Conservation (phyloP, 2,888 invertebrate species). For the Troides aeacus region DNA sequence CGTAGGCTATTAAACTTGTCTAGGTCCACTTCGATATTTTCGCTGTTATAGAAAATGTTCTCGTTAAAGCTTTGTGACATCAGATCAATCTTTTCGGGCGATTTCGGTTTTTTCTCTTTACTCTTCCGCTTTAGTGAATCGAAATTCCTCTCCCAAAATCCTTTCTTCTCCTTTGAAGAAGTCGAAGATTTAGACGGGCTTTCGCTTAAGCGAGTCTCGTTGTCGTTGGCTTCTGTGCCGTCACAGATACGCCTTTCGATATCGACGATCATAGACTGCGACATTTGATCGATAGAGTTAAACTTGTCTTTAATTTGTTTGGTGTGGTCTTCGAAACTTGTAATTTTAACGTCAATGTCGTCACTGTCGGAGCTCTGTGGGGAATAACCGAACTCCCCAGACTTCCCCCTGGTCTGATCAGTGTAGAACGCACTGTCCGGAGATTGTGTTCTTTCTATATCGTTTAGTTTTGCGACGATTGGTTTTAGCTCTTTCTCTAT, state of each 20-base stretch:
- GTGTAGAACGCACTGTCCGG: conserved; percentile 78
- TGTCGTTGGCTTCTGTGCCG: conserved; percentile 39
- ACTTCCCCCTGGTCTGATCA: conserved; percentile 75
- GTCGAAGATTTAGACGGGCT: conserved; percentile 69
- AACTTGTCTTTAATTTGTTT: conserved; percentile 71
- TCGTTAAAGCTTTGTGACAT: conserved; percentile 80
- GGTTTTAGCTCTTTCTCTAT: conserved; percentile 84
- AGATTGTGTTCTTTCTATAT: conserved; percentile 68
- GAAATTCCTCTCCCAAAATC: conserved; percentile 78
- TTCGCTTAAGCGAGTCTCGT: conserved; percentile 53
- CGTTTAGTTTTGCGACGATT: conserved; percentile 63
- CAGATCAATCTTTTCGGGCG: conserved; percentile 65
- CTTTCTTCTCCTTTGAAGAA: conserved; percentile 73
- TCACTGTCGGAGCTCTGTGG: conserved; percentile 75
- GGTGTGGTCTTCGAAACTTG: conserved; percentile 65
- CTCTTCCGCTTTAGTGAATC: conserved; percentile 72
- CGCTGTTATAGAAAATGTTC: conserved; percentile 72
- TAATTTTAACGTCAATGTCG: conserved; percentile 61
- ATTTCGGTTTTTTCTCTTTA: conserved; percentile 63
- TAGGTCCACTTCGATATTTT: conserved; percentile 72
- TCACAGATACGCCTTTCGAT: conserved; percentile 64
- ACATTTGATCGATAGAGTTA: conserved; percentile 77
- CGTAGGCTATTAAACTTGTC: conserved; percentile 72
- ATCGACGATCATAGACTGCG: conserved; percentile 76
- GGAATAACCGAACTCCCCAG: conserved; percentile 72